phyloP scores from a whole-genome alignment of 2,888 invertebrate species.

The Eremobia ochroleuca region DNA sequence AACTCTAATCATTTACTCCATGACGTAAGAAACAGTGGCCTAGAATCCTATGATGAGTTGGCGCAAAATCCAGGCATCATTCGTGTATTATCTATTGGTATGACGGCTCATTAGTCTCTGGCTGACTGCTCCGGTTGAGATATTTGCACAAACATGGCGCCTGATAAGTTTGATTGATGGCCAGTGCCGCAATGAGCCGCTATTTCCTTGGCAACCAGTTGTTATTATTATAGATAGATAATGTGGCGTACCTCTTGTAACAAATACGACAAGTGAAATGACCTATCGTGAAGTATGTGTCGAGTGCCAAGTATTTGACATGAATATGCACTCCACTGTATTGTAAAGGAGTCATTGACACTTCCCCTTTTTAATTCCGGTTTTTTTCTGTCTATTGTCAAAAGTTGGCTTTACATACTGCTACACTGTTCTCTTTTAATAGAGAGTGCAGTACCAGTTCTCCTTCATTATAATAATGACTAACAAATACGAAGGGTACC shows the following conservation, averaged over 20 bases:
- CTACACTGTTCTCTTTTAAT: slow-evolving; percentile 7
- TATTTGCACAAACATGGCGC: slow-evolving; percentile 61
- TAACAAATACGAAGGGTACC: not conserved
- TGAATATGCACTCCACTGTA: slow-evolving; percentile 38
- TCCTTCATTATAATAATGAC: not conserved
- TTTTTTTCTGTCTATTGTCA: slow-evolving; percentile 6
- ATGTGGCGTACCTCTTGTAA: slow-evolving; percentile 7
- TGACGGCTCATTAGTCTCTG: slow-evolving; percentile 66
- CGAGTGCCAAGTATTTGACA: slow-evolving; percentile 42
- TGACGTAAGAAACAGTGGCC: slow-evolving; percentile 36
- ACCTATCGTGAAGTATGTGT: slow-evolving; percentile 16
- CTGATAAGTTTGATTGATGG: slow-evolving; percentile 68
- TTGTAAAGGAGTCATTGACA: slow-evolving; percentile 40
- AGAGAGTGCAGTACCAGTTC: not conserved
- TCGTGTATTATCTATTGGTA: slow-evolving; percentile 63
- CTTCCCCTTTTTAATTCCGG: slow-evolving; percentile 16
- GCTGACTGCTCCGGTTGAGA: slow-evolving; percentile 57
- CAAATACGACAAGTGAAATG: slow-evolving; percentile 24
- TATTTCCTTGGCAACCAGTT: slow-evolving; percentile 57
- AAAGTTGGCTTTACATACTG: not conserved
- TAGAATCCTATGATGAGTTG: slow-evolving; percentile 48
- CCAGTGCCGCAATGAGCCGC: slow-evolving; percentile 37
- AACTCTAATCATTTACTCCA: slow-evolving; percentile 36
- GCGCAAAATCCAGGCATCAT: slow-evolving; percentile 55
- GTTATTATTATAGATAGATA: slow-evolving; percentile 27